phyloP scores from a whole-genome alignment of 2,797 vertebrate genomes.

The Microcaecilia unicolor region DNA sequence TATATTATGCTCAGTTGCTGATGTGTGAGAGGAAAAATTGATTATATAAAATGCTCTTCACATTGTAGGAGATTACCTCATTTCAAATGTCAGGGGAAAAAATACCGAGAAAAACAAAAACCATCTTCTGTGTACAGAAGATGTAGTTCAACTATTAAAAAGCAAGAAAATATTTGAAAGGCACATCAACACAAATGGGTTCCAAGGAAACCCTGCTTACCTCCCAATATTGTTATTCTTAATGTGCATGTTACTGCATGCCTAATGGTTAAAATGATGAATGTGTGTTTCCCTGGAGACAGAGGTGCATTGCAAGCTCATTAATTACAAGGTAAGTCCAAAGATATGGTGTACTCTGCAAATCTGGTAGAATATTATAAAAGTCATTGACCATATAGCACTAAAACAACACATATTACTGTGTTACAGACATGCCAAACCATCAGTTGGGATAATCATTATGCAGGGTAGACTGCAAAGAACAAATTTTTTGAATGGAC shows the following conservation, averaged over 20 bases:
- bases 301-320: constrained; percentile 5
- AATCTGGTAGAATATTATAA: constrained; percentile 11
- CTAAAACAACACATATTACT: not conserved
- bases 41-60: too few species aligned
- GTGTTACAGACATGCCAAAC: constrained; percentile 3
- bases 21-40: too few species aligned
- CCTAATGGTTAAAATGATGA: constrained; percentile 1
- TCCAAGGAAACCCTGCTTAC: too few species aligned
- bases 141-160: too few species aligned
- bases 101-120: too few species aligned
- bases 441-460: not conserved
- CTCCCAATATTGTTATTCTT: not conserved
- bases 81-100: too few species aligned
- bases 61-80: too few species aligned
- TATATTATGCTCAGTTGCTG: too few species aligned
- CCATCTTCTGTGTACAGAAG: too few species aligned
- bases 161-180: too few species aligned
- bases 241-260: not conserved
- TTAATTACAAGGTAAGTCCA: constrained; percentile 16
- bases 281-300: constrained; percentile 6
- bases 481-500: constrained; percentile 1
- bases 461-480: not conserved
- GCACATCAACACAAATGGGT: too few species aligned
- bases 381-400: constrained; percentile 13
- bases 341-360: not conserved